phyloP scores from a whole-genome alignment of 2,888 invertebrate species.

The Slavum lentiscoides region DNA sequence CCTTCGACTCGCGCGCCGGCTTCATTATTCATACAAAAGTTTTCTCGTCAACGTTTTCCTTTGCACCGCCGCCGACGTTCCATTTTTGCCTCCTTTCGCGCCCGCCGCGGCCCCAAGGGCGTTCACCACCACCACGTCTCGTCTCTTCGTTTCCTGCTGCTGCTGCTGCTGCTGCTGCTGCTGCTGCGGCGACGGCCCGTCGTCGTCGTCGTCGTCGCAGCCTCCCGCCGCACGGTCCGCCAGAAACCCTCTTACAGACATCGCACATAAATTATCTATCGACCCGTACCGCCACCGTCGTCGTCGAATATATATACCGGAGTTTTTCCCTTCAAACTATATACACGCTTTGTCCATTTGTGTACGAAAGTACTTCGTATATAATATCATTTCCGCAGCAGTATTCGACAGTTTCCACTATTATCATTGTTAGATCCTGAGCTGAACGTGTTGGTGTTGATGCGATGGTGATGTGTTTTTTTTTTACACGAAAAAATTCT shows the following conservation, averaged over 20 bases:
- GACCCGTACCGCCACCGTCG: conserved; percentile 19
- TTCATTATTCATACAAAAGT: conserved; percentile 54
- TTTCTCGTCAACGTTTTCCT: conserved; percentile 53
- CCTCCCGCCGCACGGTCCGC: no score
- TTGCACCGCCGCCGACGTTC: conserved; percentile 33
- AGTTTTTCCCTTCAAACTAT: conserved; percentile 26
- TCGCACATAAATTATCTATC: conserved; percentile 51
- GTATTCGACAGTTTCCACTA: background rate
- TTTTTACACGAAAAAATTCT: no score
- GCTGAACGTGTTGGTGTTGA: no score
- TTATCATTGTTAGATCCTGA: background rate
- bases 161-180: no score
- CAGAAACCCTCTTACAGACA: conserved; percentile 41
- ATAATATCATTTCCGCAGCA: background rate
- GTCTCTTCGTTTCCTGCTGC: background rate
- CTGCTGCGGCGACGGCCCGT: no score
- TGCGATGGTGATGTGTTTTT: no score
- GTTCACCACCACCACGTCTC: conserved; percentile 39
- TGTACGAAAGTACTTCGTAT: background rate
- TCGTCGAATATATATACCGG: no score
- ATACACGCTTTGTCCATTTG: conserved; percentile 47
- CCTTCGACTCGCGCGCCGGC: conserved; percentile 49
- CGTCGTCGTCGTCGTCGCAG: background rate
- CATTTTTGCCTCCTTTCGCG: conserved; percentile 50
- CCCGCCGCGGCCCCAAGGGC: conserved; percentile 26